phyloP scores from a whole-genome alignment of 1,140 invertebrate species.

The Hypsibius dujardini region DNA sequence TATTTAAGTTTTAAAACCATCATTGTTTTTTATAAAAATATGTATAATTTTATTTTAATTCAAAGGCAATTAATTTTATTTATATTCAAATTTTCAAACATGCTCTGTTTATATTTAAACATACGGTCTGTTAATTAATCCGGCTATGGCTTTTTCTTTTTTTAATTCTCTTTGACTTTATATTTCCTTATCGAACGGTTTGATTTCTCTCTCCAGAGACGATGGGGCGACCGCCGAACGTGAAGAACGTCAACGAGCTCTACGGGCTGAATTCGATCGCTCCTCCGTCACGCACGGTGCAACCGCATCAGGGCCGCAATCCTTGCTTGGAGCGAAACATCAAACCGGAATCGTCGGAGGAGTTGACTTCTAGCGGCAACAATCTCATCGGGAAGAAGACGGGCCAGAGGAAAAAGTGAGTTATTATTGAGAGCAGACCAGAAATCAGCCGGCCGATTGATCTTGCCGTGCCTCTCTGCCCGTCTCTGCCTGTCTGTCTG shows the following conservation, averaged over 20 bases:
- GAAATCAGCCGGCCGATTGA: no score
- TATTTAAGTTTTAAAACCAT: no score
- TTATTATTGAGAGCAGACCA: not conserved
- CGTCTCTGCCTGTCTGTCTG: no score
- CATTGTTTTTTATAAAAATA: no score
- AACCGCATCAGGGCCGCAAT: constrained; percentile 70
- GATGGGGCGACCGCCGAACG: constrained; percentile 22
- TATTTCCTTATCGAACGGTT: constrained; percentile 39
- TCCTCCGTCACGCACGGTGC: constrained; percentile 34
- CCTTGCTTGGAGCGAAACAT: constrained; percentile 70
- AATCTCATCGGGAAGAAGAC: constrained; percentile 43
- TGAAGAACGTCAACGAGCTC: constrained; percentile 18
- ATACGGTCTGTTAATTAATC: no score
- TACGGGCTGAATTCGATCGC: constrained; percentile 26
- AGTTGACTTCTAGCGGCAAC: constrained; percentile 41
- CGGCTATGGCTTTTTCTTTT: not conserved
- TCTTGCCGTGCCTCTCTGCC: no score
- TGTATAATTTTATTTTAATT: no score
- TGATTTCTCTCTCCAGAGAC: constrained; percentile 20
- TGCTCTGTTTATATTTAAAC: no score
- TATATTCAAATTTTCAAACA: no score
- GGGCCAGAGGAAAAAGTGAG: not conserved
- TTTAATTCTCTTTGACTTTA: constrained; percentile 33
- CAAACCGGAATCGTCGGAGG: constrained; percentile 43
- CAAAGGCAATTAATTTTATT: no score